Evolutionary conservation across 2,797 vertebrate genomes (phyloP), one percentile per base, ranked within the genome.

Genomic region (Rhinoraja longicauda): DNA sequence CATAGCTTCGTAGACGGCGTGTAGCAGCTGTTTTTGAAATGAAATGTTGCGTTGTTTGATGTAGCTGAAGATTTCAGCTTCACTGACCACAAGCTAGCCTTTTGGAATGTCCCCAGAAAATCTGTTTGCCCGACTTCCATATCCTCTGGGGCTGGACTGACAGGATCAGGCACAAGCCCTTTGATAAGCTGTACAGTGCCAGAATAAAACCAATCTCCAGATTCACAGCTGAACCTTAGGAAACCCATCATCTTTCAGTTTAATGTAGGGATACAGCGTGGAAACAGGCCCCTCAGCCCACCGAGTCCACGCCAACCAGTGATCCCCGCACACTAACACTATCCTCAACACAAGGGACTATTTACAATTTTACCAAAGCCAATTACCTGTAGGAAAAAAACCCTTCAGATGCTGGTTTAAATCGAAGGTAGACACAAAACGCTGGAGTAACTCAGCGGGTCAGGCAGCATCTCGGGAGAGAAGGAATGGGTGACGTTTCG

Each of bases 151-250:
- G 96, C 96, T 96, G 96, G 96, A 96, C 97, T 97, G 97, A 97
- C 97, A 97, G 96, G 64, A 97, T 96, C 97, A 96, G 96, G 96
- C 96, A 95, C 94, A 95, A 94, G 96, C 96, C 97, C 96, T 96
- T 97, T 96, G 97, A 97, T 91, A 97, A 97, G 96, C 97, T 96
- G 96, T 96, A 97, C 95, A 97, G 95, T 95, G 96, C 96, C 96
- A 97, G 96, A 97, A 97, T 97, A 96, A 97, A 97, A 97, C 97
- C 97, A 96, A 97, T 97, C 97, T 97, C 96, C 96, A 96, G 96
- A 95, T 95, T 96, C 96, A 95, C 96, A 78, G 95, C 96, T 96
- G 96, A 96, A 96, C 96, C 95, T 94, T 15, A 95, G 95, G 96
- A 97, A 97, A 95, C 96, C 64, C 96, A 96, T 96, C 97, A 97